Conservation (phyloP, 2,797 vertebrate species). For the Pangasius mekongensis region DNA sequence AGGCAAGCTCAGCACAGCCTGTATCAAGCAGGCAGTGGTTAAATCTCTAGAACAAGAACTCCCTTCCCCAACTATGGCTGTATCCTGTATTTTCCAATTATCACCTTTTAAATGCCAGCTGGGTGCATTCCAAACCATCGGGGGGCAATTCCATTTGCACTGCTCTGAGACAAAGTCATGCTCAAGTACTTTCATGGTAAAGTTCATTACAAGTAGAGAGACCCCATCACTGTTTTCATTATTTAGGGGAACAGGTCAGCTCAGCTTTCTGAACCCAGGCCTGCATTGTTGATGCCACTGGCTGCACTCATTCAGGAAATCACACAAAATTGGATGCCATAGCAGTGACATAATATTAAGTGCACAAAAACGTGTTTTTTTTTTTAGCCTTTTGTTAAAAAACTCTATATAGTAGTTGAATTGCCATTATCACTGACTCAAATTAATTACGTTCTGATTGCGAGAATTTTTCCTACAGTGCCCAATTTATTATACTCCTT, state of each 20-base stretch:
- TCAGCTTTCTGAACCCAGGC: slow-evolving; percentile 66
- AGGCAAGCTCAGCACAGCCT: slow-evolving; percentile 40
- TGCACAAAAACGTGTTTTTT: not conserved
- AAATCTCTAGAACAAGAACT: slow-evolving; percentile 84
- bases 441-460: not conserved
- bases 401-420: not conserved
- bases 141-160: slow-evolving; percentile 99
- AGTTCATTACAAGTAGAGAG: slow-evolving; percentile 90
- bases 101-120: slow-evolving; percentile 99
- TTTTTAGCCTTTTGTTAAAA: not conserved
- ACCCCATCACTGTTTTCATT: slow-evolving; percentile 67
- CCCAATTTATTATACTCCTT: slow-evolving; percentile 57
- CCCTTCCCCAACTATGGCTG: slow-evolving; percentile 91
- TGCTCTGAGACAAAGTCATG: slow-evolving; percentile 97
- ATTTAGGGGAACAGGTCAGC: slow-evolving; percentile 76
- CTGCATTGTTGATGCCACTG: slow-evolving; percentile 75
- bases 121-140: slow-evolving; percentile 97
- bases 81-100: slow-evolving; percentile 99
- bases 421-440: not conserved
- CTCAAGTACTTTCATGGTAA: slow-evolving; percentile 94
- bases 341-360: not conserved
- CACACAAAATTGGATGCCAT: not conserved
- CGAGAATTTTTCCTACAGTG: not conserved
- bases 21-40: slow-evolving; percentile 65
- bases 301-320: slow-evolving; percentile 43